phyloP scores from a whole-genome alignment of 2,113 vertebrate genomes.

The Eurypyga helias region DNA sequence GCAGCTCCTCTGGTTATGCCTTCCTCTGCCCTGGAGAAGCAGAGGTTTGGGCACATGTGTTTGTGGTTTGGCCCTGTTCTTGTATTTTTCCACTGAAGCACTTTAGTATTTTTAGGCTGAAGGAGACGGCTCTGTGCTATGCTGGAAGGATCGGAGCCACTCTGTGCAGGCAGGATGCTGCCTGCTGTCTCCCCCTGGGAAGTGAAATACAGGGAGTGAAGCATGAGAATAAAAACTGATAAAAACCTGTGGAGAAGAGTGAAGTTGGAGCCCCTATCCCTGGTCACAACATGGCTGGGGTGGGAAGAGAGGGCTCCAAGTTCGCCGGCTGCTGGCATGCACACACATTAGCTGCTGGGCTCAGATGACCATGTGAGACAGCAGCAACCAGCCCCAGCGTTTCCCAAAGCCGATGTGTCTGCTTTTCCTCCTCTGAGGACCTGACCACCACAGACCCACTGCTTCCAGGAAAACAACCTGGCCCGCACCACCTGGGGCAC shows the following conservation, averaged over 20 bases:
- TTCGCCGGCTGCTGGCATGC: background rate
- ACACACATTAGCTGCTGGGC: background rate
- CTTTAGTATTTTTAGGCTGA: constrained; percentile 38
- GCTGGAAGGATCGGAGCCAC: background rate
- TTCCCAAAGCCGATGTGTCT: background rate
- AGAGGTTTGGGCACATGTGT: constrained; percentile 21
- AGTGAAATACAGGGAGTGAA: background rate
- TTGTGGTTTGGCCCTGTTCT: constrained; percentile 18
- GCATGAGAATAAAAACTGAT: background rate
- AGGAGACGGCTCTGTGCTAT: background rate
- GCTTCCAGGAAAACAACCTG: background rate
- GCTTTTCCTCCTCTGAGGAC: background rate
- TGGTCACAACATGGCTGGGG: background rate
- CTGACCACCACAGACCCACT: background rate
- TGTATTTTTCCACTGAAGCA: constrained; percentile 51
- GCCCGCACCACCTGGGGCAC: background rate
- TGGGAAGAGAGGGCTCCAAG: background rate
- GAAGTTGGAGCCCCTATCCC: background rate
- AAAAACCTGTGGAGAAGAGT: background rate
- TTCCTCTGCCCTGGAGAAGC: background rate
- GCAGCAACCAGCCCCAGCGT: background rate
- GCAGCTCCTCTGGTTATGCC: background rate
- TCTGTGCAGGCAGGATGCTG: background rate
- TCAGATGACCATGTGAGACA: background rate
- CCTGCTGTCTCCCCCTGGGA: background rate